Percentiles rank a stretch among this genome's conserved stretches.
Evolutionary conservation across 1,140 invertebrate genomes (phyloP).

Genomic region (Drosophila bocqueti): DNA sequence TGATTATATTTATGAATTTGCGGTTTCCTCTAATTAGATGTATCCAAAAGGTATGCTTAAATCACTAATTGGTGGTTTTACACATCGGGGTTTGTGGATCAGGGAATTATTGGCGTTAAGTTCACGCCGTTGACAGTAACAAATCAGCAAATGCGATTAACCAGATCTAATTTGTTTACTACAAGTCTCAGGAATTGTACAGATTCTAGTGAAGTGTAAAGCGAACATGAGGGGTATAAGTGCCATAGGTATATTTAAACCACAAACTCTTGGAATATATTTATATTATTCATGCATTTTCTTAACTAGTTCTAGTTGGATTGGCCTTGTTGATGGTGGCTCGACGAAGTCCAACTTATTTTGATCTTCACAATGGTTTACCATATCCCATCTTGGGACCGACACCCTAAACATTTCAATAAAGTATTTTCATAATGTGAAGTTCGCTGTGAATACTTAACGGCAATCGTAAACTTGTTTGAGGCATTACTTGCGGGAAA

Average conservation of each 20-base stretch:
- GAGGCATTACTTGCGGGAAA: neutral
- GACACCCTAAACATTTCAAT: constrained; percentile 1
- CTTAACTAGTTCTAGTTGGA: neutral
- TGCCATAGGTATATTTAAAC: neutral
- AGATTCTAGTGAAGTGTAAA: neutral
- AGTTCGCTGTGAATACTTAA: constrained; percentile 21
- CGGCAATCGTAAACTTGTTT: constrained; percentile 1
- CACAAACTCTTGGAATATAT: neutral
- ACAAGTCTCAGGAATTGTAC: no score
- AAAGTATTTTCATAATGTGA: constrained; percentile 22
- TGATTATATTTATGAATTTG: constrained; percentile 56
- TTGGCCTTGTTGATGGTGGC: neutral
- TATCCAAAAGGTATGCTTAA: constrained; percentile 28
- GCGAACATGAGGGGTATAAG: neutral
- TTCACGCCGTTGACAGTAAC: constrained; percentile 14
- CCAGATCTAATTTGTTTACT: neutral
- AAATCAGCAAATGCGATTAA: constrained; percentile 12
- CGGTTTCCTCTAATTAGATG: constrained; percentile 28
- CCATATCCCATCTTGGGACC: constrained; percentile 37
- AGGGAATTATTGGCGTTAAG: constrained; percentile 5
- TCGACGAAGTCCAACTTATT: constrained; percentile 1
- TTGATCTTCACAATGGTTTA: constrained; percentile 1
- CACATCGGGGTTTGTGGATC: constrained; percentile 48
- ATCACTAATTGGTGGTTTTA: constrained; percentile 50
- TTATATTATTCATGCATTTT: neutral